Evolutionary conservation across 1,140 invertebrate species (phyloP), one percentile per base, ranked within the genome.

Genomic region (Apis florea): DNA sequence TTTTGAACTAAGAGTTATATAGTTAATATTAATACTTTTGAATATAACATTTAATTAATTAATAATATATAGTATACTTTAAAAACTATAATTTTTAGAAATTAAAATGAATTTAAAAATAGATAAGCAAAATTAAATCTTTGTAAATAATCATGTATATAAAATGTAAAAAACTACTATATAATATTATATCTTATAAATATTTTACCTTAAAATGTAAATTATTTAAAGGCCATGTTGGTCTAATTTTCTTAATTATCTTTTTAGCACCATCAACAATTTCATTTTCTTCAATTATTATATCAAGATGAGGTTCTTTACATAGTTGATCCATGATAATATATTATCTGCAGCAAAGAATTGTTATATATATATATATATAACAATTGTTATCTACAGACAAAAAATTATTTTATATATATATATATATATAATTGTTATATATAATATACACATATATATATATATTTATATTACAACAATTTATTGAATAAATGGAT

Each of bases 251-350:
- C 86, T 93, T 93, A 83, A 95, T 91, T 87, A 95, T 88, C 85
- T 94, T 90, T 84, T 91, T 94, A 71, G 94, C 94, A 85, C 94
- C 95, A 82, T 93, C 89, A 56, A 94, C 92, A 82, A 95, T 92
- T 86, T 95, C 90, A 90, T 94, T 93, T 88, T 95, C 94, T 84
- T 93, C 91, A 89, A 95, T 92, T 67, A 90, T 93, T 83, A 95
- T 85, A 80, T 93, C 86, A 83, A 93, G 87, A 89, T 93, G 90
- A 53, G 87, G 90, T 79, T 92, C 90, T 63, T 83, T 64, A 31
- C 17, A 71, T 76, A 40, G 4, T 61, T 82, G 54, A 2, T 76
- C 79, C 79, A 76, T 82, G 31, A 12, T 59, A 51, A 61, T 40
- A 67, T 17, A 9, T 76, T 82, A 76, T 69, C 4, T 40, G 31